These are phyloP conservation scores for Serilophus lunatus DNA, from an alignment of 2,113 vertebrate species.

Conservation along the genomic window DNA sequence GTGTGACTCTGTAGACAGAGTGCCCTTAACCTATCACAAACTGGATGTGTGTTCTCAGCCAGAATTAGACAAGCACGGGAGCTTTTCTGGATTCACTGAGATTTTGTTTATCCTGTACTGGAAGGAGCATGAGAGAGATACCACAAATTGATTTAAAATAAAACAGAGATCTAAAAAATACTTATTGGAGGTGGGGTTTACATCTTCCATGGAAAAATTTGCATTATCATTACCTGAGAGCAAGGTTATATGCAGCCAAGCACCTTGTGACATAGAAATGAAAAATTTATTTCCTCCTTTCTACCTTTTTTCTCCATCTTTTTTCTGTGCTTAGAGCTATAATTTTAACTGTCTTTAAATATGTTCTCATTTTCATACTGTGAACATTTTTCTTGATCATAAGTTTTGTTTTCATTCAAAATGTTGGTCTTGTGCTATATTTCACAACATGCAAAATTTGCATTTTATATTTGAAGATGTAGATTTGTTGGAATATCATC, in stretches of 20 bases:
- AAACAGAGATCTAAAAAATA: background rate
- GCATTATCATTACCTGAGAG: background rate
- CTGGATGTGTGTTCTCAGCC: background rate
- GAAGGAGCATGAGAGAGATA: background rate
- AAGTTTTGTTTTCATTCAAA: background rate
- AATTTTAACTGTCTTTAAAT: background rate
- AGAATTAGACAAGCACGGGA: background rate
- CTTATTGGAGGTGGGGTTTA: background rate
- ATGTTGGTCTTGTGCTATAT: background rate
- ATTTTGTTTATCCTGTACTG: background rate
- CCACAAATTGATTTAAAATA: background rate
- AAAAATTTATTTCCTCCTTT: background rate
- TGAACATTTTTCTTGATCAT: background rate
- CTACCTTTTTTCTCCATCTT: too few relatives aligned
- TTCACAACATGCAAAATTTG: background rate
- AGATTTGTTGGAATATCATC: background rate
- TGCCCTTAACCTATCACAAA: background rate
- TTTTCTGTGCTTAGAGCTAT: background rate
- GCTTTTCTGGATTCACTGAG: background rate
- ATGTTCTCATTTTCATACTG: background rate
- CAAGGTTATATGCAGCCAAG: background rate
- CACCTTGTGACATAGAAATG: background rate
- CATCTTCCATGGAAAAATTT: background rate
- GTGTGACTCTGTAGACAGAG: background rate
- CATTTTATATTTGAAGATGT: background rate